Evolutionary conservation across 1,140 invertebrate genomes (phyloP), one percentile per base, ranked within the genome.

Genomic region (Dendroctonus valens): DNA sequence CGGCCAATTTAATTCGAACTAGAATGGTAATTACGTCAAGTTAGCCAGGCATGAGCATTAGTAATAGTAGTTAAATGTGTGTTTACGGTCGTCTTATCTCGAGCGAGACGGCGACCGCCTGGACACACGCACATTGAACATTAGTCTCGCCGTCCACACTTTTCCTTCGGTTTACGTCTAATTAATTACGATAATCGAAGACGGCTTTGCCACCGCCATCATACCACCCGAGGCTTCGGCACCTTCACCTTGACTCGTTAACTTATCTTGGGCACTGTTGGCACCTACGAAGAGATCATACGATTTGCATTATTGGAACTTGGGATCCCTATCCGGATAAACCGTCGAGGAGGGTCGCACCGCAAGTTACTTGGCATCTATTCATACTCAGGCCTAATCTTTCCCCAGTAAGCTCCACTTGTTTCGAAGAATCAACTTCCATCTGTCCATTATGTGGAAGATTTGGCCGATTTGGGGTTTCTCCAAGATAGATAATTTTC

Each of bases 61-160:
- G 51, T 64, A 57, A 65, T 65, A 58, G 54, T 44, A 51, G 57
- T 59, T 65, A 65, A 65, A 65, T 65, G 63, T 65, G 55, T 65
- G 63, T 65, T 65, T 65, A 65, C 63, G 53, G 46, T 41, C 26
- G 46, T 41, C 55, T 65, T 65, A 65, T 65, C 63, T 65, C 63
- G 48, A 14, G 46, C 63, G 44, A 44, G 63, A 65, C 63, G 54
- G 40, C 63, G 63, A 65, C 63, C 63, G 40, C 63, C 42, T 46
- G 63, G 63, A 65, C 63, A 42, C 63, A 65, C 63, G 63, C 63
- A 65, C 63, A 65, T 59, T 48, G 41, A 51, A 58, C 54, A 65
- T 64, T 64, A 64, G 61, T 55, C 52, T 50, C 61, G 51, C 50
- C 40, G 51, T 53, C 41, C 52, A 46, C 50, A 51, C 61, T 14